phyloP scores from a whole-genome alignment of 2,797 vertebrate genomes.

The Sebastes hubbsi region DNA sequence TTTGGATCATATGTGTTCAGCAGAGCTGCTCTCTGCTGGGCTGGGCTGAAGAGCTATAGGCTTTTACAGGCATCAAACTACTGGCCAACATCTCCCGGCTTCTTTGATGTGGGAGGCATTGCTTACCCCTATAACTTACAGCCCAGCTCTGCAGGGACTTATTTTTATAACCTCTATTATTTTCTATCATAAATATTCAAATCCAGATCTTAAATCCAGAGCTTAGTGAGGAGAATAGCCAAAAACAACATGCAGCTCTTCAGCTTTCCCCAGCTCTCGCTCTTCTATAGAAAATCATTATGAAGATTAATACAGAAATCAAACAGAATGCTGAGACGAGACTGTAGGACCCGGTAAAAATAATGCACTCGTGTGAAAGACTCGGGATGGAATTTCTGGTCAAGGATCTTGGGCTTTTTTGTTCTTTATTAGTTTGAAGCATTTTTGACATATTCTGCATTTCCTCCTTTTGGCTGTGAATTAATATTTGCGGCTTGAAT shows the following conservation, averaged over 20 bases:
- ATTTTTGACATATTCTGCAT: slow-evolving; percentile 83
- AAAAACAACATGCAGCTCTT: slow-evolving; percentile 85
- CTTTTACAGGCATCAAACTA: slow-evolving; percentile 69
- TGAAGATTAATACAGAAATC: slow-evolving; percentile 84
- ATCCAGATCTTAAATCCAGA: slow-evolving; percentile 94
- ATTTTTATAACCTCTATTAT: slow-evolving; percentile 97
- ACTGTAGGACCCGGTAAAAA: slow-evolving; percentile 69
- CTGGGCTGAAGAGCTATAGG: slow-evolving; percentile 47
- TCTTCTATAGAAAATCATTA: slow-evolving; percentile 86
- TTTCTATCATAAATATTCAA: slow-evolving; percentile 99
- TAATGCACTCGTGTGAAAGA: slow-evolving; percentile 73
- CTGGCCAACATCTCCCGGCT: slow-evolving; percentile 71
- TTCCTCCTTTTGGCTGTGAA: slow-evolving; percentile 86
- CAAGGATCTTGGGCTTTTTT: slow-evolving; percentile 70
- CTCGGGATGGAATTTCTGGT: slow-evolving; percentile 70
- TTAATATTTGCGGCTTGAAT: slow-evolving; percentile 93
- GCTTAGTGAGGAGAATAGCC: slow-evolving; percentile 95
- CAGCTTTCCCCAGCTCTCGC: slow-evolving; percentile 73
- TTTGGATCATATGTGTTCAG: slow-evolving; percentile 42
- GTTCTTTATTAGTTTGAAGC: slow-evolving; percentile 81
- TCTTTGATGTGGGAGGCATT: slow-evolving; percentile 81
- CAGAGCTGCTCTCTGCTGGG: slow-evolving; percentile 34
- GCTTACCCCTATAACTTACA: slow-evolving; percentile 80
- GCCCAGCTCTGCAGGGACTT: slow-evolving; percentile 79
- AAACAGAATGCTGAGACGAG: slow-evolving; percentile 72